Evolutionary conservation across 2,113 vertebrate species (phyloP), one percentile per base, ranked within the genome.

Genomic region (Odocoileus virginianus): DNA sequence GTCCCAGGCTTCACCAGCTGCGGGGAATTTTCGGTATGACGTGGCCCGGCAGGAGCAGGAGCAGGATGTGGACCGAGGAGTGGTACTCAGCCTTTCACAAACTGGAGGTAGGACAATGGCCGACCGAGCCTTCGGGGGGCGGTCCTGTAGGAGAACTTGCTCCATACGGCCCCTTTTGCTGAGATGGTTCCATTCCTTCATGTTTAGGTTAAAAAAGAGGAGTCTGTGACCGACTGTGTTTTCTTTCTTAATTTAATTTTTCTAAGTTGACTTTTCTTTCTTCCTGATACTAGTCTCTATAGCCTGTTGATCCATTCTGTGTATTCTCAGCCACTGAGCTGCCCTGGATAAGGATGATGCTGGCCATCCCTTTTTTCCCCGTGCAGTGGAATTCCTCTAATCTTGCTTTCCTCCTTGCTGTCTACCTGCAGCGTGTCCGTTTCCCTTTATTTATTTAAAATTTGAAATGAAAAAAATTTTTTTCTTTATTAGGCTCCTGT

Each of bases 81-180:
- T 99, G 98, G 25, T 99, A 99, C 95, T 99, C 99, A 91, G 98
- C 99, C 96, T 99, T 99, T 98, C 99, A 99, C 98, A 96, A 98
- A 97, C 95, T 98, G 96, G 97, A 98, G 98, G 98, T 98, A 98
- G 98, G 98, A 98, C 98, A 98, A 98, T 98, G 98, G 98, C 98
- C 98, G 98, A 98, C 98, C 98, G 99, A 98, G 98, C 97, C 98
- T 98, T 98, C 98, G 97, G 98, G 98, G 98, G 98, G 98, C 98
- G 97, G 98, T 97, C 98, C 98, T 98, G 96, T 98, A 86, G 97
- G 97, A 95, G 97, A 98, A 97, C 97, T 98, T 98, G 94, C 96
- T 98, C 91, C 97, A 89, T 95, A 95, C 83, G 96, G 97, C 98
- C 90, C 97, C 97, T 93, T 97, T 98, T 98, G 97, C 97, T 97